These are phyloP conservation scores for Tiaroga cobitis DNA, from an alignment of 2,797 vertebrate species.

Conservation along the genomic window DNA sequence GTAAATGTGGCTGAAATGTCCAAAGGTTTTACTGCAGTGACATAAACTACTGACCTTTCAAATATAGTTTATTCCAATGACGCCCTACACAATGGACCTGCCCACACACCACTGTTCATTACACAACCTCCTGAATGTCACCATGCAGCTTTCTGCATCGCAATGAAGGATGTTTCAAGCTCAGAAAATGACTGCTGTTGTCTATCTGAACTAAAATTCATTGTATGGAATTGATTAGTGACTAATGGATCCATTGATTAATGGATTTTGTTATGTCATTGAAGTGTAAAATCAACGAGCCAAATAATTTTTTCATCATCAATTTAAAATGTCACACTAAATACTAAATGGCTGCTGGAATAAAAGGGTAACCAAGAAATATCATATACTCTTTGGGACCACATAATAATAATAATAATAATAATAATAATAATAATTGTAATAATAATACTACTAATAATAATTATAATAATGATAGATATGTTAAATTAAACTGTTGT, in stretches of 20 bases:
- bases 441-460: neutral
- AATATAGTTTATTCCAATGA: constrained; percentile 5
- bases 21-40: constrained; percentile 4
- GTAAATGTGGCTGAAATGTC: neutral
- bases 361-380: neutral
- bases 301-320: neutral
- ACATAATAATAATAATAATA: neutral
- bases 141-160: neutral
- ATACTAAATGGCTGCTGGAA: neutral
- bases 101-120: constrained; percentile 12
- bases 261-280: neutral
- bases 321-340: constrained; percentile 11
- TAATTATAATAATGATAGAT: too few relatives aligned
- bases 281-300: constrained; percentile 15
- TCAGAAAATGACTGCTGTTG: neutral
- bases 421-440: neutral
- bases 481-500: neutral
- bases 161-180: constrained; percentile 17
- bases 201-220: neutral
- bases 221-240: neutral
- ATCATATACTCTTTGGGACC: neutral
- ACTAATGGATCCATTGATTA: constrained; percentile 12
- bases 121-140: constrained; percentile 34
- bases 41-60: constrained; percentile 39
- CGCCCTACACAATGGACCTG: neutral